A percentile compares a stretch with the other conserved stretches of the same genome.
Conservation (phyloP, 2,797 vertebrate genomes). For the Spondyliosoma cantharus region DNA sequence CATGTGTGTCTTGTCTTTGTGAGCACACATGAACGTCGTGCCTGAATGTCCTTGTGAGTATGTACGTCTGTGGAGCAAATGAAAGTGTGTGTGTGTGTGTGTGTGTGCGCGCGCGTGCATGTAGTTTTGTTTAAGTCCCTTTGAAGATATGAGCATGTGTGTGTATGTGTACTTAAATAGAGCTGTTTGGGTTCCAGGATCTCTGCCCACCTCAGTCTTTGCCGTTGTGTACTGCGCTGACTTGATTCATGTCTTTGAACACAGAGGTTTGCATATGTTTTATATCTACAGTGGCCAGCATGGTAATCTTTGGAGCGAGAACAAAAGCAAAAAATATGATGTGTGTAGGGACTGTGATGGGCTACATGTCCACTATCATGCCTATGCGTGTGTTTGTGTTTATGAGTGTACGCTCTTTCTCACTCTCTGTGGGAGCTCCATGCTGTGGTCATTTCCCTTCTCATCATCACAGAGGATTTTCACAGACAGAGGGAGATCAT, state of each 20-base stretch:
- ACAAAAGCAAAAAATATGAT: constrained; percentile 24
- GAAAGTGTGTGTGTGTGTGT: constrained; percentile 1
- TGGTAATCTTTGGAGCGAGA: constrained; percentile 29
- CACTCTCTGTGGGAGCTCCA: constrained; percentile 66
- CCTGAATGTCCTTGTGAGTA: constrained; percentile 22
- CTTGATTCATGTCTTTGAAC: constrained; percentile 35
- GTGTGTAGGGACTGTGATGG: constrained; percentile 22
- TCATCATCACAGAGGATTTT: constrained; percentile 44
- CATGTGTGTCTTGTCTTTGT: neutral
- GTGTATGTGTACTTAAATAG: constrained; percentile 6
- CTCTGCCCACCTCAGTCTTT: constrained; percentile 32
- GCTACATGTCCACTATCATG: constrained; percentile 1
- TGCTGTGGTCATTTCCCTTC: constrained; percentile 65
- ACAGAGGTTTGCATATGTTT: constrained; percentile 33
- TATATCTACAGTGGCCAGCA: constrained; percentile 24
- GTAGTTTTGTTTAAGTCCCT: constrained; percentile 1
- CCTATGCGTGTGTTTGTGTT: constrained; percentile 17
- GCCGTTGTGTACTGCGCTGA: constrained; percentile 25
- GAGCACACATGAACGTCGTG: constrained; percentile 1
- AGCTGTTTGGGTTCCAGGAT: constrained; percentile 39
- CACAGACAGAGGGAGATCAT: constrained; percentile 41
- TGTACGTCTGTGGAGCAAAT: neutral
- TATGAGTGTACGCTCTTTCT: constrained; percentile 3
- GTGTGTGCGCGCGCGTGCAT: constrained; percentile 2
- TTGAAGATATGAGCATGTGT: constrained; percentile 22